phyloP scores from a whole-genome alignment of 2,113 vertebrate species.

The Otis tarda region DNA sequence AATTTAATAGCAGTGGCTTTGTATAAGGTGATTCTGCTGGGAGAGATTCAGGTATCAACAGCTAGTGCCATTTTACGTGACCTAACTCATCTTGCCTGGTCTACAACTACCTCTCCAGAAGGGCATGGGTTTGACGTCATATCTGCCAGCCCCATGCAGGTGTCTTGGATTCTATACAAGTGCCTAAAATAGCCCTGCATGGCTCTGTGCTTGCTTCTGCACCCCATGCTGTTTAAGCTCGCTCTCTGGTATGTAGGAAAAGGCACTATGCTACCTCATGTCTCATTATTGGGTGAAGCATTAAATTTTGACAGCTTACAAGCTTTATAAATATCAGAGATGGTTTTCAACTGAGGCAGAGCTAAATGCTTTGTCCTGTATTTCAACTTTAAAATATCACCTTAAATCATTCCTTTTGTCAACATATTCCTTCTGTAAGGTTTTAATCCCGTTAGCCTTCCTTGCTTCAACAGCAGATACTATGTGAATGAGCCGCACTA shows the following conservation, averaged over 20 bases:
- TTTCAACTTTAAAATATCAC: background rate
- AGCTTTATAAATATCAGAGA: background rate
- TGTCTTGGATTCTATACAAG: background rate
- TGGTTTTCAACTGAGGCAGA: background rate
- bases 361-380: background rate
- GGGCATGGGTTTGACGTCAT: background rate
- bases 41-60: background rate
- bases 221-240: background rate
- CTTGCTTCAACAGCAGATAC: background rate
- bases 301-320: background rate
- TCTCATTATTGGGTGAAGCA: background rate
- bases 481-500: background rate
- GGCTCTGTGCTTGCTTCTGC: background rate
- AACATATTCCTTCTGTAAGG: background rate
- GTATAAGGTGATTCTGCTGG: background rate
- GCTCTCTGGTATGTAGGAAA: background rate
- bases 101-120: background rate
- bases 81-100: background rate
- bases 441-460: background rate
- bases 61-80: background rate
- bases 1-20: background rate
- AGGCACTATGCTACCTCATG: background rate
- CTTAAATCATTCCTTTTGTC: background rate
- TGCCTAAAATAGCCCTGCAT: background rate
- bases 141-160: background rate